phyloP scores from a whole-genome alignment of 2,113 vertebrate genomes.

The Canis aureus region DNA sequence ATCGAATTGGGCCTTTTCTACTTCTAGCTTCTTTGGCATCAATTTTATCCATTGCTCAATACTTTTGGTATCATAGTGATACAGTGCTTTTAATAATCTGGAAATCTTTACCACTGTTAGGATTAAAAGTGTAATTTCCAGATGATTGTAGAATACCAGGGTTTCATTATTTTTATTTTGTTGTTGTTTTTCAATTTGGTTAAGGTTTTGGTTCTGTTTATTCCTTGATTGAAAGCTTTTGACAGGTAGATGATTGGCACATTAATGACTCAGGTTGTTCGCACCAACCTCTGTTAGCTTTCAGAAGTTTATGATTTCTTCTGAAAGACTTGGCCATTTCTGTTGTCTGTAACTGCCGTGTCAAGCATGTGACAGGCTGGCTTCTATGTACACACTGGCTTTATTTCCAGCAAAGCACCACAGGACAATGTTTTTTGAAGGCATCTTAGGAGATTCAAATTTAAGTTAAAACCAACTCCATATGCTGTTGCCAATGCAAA shows the following conservation, averaged over 20 bases:
- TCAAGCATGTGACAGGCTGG: neutral
- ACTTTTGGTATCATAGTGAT: neutral
- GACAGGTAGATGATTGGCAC: neutral
- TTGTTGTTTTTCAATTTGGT: neutral
- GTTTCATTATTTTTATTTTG: neutral
- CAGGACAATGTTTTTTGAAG: neutral
- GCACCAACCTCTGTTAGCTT: neutral
- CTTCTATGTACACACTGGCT: neutral
- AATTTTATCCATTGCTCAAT: neutral
- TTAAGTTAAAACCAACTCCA: neutral
- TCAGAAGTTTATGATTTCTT: neutral
- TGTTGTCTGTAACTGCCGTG: neutral
- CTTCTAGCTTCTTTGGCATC: neutral
- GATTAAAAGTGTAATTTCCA: neutral
- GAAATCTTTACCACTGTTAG: neutral
- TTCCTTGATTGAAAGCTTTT: neutral
- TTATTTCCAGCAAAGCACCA: neutral
- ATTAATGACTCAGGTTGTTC: neutral
- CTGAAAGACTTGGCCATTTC: neutral
- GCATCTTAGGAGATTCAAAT: slow-evolving; percentile 33
- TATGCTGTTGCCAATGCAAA: slow-evolving; percentile 14
- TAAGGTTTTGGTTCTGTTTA: neutral
- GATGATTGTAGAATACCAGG: neutral
- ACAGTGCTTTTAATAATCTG: neutral
- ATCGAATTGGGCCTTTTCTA: neutral